Evolutionary conservation across 2,888 invertebrate species (phyloP), one percentile per base, ranked within the genome.

Genomic region (Scaeva pyrastri): DNA sequence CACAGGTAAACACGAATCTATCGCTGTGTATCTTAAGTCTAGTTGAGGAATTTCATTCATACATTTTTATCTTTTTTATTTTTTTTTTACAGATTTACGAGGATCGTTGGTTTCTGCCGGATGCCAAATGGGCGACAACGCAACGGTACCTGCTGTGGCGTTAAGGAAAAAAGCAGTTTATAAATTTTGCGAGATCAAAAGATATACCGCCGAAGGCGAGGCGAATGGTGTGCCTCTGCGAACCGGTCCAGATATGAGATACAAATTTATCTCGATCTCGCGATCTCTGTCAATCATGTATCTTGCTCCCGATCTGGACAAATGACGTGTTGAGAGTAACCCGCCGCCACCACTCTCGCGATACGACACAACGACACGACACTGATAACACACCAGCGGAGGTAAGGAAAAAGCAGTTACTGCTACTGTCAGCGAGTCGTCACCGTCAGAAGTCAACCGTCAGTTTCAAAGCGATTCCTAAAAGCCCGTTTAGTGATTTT

Each of bases 11-110:
- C 71, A 72, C 36, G 36, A 26, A 23, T 41, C 39, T 23, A 12
- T 14, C 23, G 12, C 1, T 50, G 4, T 2, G 43, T 76, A n/a
- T 72, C 43, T 56, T 48, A 58, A 41, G 21, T 36, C 11, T 64
- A 45, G 26, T 60, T 41, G 60, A 43, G 43, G 48, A 76, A 85
- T 77, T 74, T 68, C 82, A 74, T 81, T 86, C 77, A 86, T 78
- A 56, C 48, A 14, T 12, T 62, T 56, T 31, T 55, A 4, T 43
- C n/a, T 43, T 39, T 39, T 39, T n/a, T n/a, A n/a, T n/a, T n/a
- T n/a, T n/a, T n/a, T n/a, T n/a, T n/a, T n/a, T n/a, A n/a, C n/a
- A n/a, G 6, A 55, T 55, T 14, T 21, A 43, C 14, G 50, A 19
- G 21, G n/a, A 71, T 64, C 52, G 16, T 50, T 36, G 10, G 3